Evolutionary conservation across 2,888 invertebrate genomes (phyloP), one percentile per base, ranked within the genome.

Genomic region (Tiliacea aurago): DNA sequence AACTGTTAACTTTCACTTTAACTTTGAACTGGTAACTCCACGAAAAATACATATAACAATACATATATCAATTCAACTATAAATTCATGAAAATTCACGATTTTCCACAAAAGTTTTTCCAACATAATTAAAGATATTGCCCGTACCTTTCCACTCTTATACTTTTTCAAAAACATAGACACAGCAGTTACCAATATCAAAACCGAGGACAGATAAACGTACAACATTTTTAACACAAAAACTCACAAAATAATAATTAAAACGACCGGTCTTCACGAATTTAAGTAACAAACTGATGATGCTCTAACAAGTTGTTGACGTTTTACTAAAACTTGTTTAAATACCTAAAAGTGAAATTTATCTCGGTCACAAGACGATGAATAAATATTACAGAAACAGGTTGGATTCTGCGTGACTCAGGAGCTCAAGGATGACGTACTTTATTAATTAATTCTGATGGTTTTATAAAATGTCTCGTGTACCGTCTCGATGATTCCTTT

Each of bases 171-270:
- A 33, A 77, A 20, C 51, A 70, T 72, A 4, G 74, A 74, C 20
- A 86, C 63, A 18, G 68, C 64, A 28, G 73, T 70, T 20, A 86
- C 18, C 20, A 85, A 13, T 33, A 80, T n/a, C 10, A 86, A 66
- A 62, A 74, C 43, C 0, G 94, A 92, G 33, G 92, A 91, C 28
- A 94, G 83, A 80, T 92, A 95, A 13, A 92, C 80, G 76, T 90
- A 94, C 69, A 93, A 83, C 94, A 95, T 95, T 84, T 73, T 88
- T n/a, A 67, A 67, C 41, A 61, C 56, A 56, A 80, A 73, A 66
- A 59, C 5, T 59, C 47, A 73, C 65, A 59, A 76, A 43, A 47
- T 20, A 64, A 62, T 53, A 47, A 28, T 6, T 10, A 59, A 80
- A 82, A 69, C 79, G 80, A 90, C 91, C 86, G 83, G 79, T 80